Percentiles rank a stretch among this genome's conserved stretches.
Conservation (phyloP, 1,140 invertebrate species). For the Procambarus virginalis region DNA sequence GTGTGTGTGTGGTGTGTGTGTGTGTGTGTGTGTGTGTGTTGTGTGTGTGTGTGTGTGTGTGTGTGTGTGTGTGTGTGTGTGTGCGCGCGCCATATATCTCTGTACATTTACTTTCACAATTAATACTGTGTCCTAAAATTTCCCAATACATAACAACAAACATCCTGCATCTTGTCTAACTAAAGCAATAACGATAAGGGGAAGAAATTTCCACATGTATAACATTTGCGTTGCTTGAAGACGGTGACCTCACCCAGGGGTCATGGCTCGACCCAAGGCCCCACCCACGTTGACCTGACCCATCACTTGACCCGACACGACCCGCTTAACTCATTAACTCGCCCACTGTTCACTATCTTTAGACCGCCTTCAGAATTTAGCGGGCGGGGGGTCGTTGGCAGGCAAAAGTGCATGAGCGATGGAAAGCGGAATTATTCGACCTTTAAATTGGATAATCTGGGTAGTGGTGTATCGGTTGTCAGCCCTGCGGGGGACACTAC, state of each 20-base stretch:
- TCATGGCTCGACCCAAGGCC: constrained; percentile 18
- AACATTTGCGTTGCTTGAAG: not conserved
- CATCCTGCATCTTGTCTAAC: no score
- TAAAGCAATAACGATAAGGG: no score
- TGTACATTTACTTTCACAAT: no score
- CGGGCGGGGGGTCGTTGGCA: not conserved
- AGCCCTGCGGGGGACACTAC: constrained; percentile 16
- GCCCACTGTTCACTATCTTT: not conserved
- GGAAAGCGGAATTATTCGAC: constrained; percentile 33
- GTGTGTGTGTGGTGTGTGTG: no score
- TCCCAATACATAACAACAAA: no score
- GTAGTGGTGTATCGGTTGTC: constrained; percentile 52
- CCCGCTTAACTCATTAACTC: constrained; percentile 53
- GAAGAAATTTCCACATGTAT: not conserved
- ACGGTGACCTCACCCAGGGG: constrained; percentile 35
- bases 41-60: no score
- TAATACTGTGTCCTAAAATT: no score
- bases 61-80: no score
- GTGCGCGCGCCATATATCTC: no score
- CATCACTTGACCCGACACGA: constrained; percentile 54
- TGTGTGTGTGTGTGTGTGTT: no score
- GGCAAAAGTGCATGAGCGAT: constrained; percentile 20
- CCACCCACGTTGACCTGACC: constrained; percentile 47
- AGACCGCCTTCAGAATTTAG: constrained; percentile 5
- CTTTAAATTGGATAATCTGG: constrained; percentile 49